Evolutionary conservation across 2,797 vertebrate genomes (phyloP).

Genomic region (Smutsia temminckii): DNA sequence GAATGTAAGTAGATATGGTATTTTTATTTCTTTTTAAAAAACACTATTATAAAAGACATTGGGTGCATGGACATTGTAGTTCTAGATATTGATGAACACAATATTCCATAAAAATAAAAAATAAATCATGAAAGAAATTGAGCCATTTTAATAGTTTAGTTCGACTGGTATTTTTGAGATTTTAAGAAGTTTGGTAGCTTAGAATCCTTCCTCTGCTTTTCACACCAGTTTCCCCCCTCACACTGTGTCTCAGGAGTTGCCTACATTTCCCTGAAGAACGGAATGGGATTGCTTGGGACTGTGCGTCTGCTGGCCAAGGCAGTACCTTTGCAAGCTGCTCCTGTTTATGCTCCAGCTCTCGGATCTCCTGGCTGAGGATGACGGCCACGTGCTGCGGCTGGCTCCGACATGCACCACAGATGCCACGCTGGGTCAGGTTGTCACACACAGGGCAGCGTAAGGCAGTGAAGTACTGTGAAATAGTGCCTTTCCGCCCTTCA

Average conservation of each 20-base stretch:
- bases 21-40: background rate
- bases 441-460: conserved; percentile 98
- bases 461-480: conserved; percentile 98
- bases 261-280: background rate
- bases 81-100: conserved; percentile 40
- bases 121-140: background rate
- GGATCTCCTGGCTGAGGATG: conserved; percentile 93
- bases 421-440: conserved; percentile 94
- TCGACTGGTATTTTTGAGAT: background rate
- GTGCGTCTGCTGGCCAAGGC: background rate
- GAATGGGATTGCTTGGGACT: background rate
- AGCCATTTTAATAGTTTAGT: conserved; percentile 29
- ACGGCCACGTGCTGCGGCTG: conserved; percentile 94
- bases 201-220: background rate
- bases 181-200: background rate
- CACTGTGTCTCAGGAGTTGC: background rate
- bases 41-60: conserved; percentile 29
- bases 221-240: background rate
- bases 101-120: conserved; percentile 15
- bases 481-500: conserved; percentile 92
- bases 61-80: background rate
- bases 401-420: conserved; percentile 92
- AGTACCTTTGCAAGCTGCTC: conserved; percentile 94
- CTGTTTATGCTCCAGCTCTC: conserved; percentile 92
- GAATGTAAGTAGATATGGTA: background rate